Conservation (phyloP, 2,113 vertebrate species). For the Mesocricetus auratus region DNA sequence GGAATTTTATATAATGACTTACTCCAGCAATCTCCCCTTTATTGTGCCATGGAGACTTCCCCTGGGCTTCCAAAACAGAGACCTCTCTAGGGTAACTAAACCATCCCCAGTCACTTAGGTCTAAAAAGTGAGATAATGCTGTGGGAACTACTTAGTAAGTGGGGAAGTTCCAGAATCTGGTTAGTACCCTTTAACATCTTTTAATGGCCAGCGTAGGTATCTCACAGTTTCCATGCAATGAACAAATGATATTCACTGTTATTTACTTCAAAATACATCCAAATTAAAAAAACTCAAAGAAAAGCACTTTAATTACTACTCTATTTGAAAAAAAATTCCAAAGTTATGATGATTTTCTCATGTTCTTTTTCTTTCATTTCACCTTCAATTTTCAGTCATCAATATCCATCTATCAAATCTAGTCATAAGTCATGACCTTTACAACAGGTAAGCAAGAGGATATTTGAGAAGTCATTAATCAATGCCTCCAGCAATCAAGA, state of each 20-base stretch:
- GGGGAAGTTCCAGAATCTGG: background rate
- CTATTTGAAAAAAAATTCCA: background rate
- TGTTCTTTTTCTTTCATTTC: conserved; percentile 25
- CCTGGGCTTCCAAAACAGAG: background rate
- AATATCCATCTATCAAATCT: background rate
- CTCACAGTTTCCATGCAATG: background rate
- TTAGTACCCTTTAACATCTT: background rate
- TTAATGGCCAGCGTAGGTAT: background rate
- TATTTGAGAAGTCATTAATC: background rate
- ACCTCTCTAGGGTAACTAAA: background rate
- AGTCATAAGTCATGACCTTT: background rate
- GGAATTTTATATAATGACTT: conserved; percentile 43
- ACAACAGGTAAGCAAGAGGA: background rate
- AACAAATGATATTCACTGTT: background rate
- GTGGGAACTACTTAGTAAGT: background rate
- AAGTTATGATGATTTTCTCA: background rate
- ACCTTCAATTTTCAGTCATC: background rate
- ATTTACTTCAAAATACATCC: conserved; percentile 25
- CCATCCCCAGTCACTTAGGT: background rate
- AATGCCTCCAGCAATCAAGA: background rate
- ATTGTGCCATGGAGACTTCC: background rate
- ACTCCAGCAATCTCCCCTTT: background rate
- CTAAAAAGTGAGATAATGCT: background rate
- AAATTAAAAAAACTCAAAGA: background rate
- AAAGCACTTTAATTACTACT: background rate